Evolutionary conservation across 2,888 invertebrate species (phyloP).

Genomic region (Kryphioiulus occultus): DNA sequence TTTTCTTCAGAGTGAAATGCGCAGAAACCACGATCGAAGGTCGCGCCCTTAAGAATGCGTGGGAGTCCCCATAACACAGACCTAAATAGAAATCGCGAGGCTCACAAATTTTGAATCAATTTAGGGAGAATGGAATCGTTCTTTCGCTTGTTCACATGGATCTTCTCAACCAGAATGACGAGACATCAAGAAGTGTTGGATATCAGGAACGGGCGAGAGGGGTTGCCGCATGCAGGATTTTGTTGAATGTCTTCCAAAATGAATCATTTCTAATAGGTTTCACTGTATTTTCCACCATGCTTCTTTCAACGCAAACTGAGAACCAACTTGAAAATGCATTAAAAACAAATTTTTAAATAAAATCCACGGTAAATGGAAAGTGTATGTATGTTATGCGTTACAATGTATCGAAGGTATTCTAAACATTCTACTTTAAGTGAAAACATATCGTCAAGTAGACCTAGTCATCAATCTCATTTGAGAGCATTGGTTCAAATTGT

Average conservation of each 20-base stretch:
- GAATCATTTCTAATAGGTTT: neutral
- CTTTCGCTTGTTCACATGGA: neutral
- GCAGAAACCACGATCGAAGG: neutral
- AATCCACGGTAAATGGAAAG: too few species aligned
- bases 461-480: too few species aligned
- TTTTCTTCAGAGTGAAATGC: neutral
- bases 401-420: too few species aligned
- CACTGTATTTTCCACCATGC: neutral
- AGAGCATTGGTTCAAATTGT: too few species aligned
- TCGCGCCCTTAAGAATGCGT: neutral
- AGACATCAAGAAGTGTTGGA: neutral
- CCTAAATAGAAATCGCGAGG: neutral
- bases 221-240: neutral
- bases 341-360: too few species aligned
- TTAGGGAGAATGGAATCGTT: conserved; percentile 14
- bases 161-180: conserved; percentile 9
- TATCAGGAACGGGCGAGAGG: neutral
- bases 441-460: too few species aligned
- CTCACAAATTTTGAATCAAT: conserved; percentile 25
- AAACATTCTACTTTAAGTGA: too few species aligned
- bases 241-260: neutral
- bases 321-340: too few species aligned
- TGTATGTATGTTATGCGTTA: too few species aligned
- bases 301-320: neutral
- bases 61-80: conserved; percentile 18